Conservation (phyloP, 2,797 vertebrate species). For the Platalea minor region DNA sequence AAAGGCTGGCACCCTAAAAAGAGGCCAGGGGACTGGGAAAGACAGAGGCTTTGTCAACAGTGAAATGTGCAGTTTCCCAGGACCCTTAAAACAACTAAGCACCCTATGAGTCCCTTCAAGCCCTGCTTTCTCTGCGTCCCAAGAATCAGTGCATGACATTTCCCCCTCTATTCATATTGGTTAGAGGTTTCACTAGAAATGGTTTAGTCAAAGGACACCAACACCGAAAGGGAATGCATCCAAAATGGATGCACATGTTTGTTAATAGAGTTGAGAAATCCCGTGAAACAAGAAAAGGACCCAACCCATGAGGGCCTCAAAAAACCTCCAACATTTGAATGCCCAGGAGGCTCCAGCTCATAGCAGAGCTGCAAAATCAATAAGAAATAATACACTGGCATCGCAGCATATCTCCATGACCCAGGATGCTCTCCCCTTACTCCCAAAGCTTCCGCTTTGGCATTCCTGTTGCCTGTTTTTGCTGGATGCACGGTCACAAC, state of each 20-base stretch:
- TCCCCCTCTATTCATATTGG: background rate
- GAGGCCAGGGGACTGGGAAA: background rate
- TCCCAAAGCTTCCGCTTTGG: background rate
- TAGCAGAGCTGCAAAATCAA: background rate
- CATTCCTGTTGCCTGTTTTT: background rate
- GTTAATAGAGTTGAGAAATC: background rate
- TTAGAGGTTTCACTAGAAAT: background rate
- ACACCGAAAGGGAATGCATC: background rate
- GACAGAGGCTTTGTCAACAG: background rate
- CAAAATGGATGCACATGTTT: background rate
- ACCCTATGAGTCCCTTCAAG: background rate
- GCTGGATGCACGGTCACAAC: background rate
- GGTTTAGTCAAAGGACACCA: background rate
- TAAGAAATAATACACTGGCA: background rate
- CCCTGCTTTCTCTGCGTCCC: background rate
- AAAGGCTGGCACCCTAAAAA: background rate
- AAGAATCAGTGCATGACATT: background rate
- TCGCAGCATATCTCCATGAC: background rate
- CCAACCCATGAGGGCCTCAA: background rate
- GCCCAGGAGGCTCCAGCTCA: background rate
- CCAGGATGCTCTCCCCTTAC: background rate
- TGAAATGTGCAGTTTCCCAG: background rate
- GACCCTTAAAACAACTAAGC: background rate
- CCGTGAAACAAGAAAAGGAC: background rate
- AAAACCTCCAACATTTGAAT: background rate